These are phyloP conservation scores for Matsumurasca onukii DNA, from an alignment of 1,140 invertebrate species.

Conservation along the genomic window DNA sequence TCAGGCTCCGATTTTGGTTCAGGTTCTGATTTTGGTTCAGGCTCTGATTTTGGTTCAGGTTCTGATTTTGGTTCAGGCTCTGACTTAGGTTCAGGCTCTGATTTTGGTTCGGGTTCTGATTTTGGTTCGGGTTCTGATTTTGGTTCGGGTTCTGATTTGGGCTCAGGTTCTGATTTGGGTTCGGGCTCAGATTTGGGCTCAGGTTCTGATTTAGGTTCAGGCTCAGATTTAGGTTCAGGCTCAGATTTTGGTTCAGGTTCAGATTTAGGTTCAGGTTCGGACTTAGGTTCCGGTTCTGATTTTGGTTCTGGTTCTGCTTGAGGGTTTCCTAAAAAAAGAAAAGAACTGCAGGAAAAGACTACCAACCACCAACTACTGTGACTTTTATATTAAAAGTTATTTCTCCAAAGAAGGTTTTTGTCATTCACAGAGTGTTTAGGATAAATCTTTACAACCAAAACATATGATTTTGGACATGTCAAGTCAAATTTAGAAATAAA, in stretches of 20 bases:
- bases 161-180: slow-evolving; percentile 48
- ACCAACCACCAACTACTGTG: slow-evolving; percentile 29
- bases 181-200: slow-evolving; percentile 45
- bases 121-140: slow-evolving; percentile 48
- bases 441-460: no score
- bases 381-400: background rate
- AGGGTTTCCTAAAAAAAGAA: slow-evolving; percentile 35
- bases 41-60: slow-evolving; percentile 50
- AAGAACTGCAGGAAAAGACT: slow-evolving; percentile 29
- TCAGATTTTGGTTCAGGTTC: slow-evolving; percentile 49
- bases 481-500: no score
- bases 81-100: slow-evolving; percentile 50
- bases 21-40: slow-evolving; percentile 47
- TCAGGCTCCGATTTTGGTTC: slow-evolving; percentile 49
- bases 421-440: no score
- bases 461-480: no score
- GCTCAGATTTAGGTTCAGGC: slow-evolving; percentile 46
- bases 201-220: slow-evolving; percentile 43
- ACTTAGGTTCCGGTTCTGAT: slow-evolving; percentile 48
- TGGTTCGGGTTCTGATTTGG: slow-evolving; percentile 49
- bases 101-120: slow-evolving; percentile 51
- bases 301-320: slow-evolving; percentile 52
- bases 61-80: slow-evolving; percentile 53
- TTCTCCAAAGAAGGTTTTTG: no score
- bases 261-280: slow-evolving; percentile 48